Evolutionary conservation across 2,113 vertebrate genomes (phyloP), one percentile per base, ranked within the genome.

Genomic region (Mola mola): DNA sequence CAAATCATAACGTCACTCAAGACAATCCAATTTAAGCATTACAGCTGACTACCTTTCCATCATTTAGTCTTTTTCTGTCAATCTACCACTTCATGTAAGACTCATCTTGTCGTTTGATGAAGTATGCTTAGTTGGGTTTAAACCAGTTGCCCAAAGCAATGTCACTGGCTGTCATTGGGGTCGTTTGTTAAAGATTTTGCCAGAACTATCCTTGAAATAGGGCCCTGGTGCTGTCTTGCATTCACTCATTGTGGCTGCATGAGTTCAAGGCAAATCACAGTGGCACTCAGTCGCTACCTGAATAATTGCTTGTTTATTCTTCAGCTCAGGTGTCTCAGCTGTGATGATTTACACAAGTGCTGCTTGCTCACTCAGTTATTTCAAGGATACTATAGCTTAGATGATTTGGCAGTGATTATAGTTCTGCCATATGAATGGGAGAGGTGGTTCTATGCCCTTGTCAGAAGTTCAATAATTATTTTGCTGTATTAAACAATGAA

Each of bases 261-360:
- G 40, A 49, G 46, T 61, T 52, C 38, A 38, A 70, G 56, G 52
- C 33, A 3, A 52, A 52, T 37, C 20, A 1, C 42, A 6, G 38
- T 0, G 15, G 38, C 61, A 42, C 26, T 48, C 26, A 17, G 37
- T 33, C 26, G 6, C 42, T 42, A 48, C 51, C 20, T 62, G 50
- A 68, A 7, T 57, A 49, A 50, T 42, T 11, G 72, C 40, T 43
- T 63, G 41, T 64, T 75, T 34, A 81, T 72, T 67, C 40, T 28
- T 76, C 66, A 59, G 36, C 58, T 75, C 51, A 25, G 71, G 22
- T 74, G 61, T 65, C 48, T 65, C 53, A n/a, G n/a, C n/a, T n/a
- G n/a, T n/a, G n/a, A n/a, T 20, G 31, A 78, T 57, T 61, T 66
- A 65, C 60, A 58, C 48, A 42, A 75, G 66, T 28, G 25, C 12